Percentiles rank a stretch among this genome's conserved stretches.
phyloP scores from a whole-genome alignment of 2,888 invertebrate species.

The Pollenia angustigena region DNA sequence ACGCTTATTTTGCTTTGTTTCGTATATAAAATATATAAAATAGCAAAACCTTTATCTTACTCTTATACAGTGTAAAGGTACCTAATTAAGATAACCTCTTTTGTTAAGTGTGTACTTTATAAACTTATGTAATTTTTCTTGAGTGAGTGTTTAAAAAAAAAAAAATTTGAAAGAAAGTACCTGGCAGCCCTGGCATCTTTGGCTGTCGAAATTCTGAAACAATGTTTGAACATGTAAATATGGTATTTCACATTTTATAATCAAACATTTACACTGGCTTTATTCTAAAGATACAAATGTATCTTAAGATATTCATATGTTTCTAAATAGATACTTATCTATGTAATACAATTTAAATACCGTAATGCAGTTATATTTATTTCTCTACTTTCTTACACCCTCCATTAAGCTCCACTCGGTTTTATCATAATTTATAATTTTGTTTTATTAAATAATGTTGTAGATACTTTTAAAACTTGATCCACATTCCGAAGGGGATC shows the following conservation, averaged over 20 bases:
- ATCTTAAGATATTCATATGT: neutral
- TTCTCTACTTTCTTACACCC: conserved; percentile 21
- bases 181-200: no score
- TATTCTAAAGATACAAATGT: neutral
- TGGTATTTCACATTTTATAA: conserved; percentile 42
- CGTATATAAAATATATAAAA: no score
- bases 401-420: neutral
- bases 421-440: neutral
- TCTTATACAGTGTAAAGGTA: no score
- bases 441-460: neutral
- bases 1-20: no score
- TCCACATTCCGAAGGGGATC: conserved; percentile 41
- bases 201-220: no score
- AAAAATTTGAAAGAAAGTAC: no score
- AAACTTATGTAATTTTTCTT: no score
- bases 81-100: no score
- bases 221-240: neutral
- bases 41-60: no score
- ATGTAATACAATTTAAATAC: neutral
- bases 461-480: conserved; percentile 7
- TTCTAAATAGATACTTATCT: neutral
- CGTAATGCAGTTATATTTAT: conserved; percentile 13
- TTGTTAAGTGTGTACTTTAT: no score
- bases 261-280: conserved; percentile 36
- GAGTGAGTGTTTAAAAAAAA: no score